Base-by-base conservation (phyloP, 2,113 vertebrate genomes). In the Helogale parvula region DNA sequence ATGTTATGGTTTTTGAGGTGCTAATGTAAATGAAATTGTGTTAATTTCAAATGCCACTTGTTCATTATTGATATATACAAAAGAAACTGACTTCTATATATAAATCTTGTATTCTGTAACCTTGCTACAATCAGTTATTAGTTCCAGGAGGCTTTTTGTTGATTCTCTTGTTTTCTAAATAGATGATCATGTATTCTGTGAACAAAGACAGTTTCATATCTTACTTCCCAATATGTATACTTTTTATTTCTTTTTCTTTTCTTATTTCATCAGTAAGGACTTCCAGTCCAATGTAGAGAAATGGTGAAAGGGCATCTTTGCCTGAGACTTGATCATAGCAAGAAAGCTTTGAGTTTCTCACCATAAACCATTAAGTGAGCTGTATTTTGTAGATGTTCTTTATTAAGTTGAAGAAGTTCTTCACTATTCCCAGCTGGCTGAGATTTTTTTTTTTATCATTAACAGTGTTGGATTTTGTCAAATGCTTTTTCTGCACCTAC, bases 1-100 rank as follows among this genome's bases (percentile, higher is more conserved):
- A 41, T 72, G 12, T 74, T 65, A 65, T 45, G 17, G 27, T 82
- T 65, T 33, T 9, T 4, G 15, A 15, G 38, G 23, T 35, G 72
- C 63, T 94, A 50, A 88, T 72, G n/a, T 81, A 94, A 80, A 88
- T 41, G 23, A 65, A 81, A 81, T 50, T 60, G 52, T 63, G 27
- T 33, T 88, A 88, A 60, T 69, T 88, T 88, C 84, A 94, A 88
- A 80, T 94, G 35, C 23, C 16, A 68, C 38, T 93, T 94, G 35
- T 60, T 94, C 21, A 94, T n/a, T 94, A 25, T 71, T 80, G 38
- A 41, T 35, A 71, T 74, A 74, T 7, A 94, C 54, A 33, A 71
- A 83, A 94, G 41, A 27, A 94, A 82, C 3, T 82, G n/a, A 82
- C 41, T 74, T 82, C 25, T 41, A 9, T 74, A 52, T 52, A 50